These are phyloP conservation scores for Myodes glareolus DNA, from an alignment of 2,113 vertebrate species.

Conservation along the genomic window DNA sequence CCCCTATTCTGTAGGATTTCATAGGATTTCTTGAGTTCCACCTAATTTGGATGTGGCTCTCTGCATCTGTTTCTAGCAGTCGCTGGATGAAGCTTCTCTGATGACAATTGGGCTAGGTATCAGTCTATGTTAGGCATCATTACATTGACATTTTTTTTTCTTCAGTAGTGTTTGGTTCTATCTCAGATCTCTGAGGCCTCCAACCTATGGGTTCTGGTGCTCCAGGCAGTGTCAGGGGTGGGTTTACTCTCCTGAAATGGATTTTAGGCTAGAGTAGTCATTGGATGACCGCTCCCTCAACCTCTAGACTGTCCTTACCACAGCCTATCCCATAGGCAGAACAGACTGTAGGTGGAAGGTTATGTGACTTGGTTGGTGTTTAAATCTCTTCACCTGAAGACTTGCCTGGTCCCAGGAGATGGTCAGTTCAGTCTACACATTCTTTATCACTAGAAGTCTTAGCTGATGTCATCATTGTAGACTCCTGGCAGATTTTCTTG, in stretches of 20 bases:
- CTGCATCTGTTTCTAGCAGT: not conserved
- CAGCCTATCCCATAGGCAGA: not conserved
- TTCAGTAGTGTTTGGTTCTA: not conserved
- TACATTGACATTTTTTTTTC: not conserved
- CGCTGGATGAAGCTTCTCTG: not conserved
- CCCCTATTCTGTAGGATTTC: not conserved
- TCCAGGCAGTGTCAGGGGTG: too few species aligned
- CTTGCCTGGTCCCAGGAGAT: not conserved
- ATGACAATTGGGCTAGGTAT: not conserved
- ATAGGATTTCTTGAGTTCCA: not conserved
- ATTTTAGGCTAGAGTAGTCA: not conserved
- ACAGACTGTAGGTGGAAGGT: not conserved
- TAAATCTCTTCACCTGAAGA: not conserved
- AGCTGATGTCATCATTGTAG: not conserved
- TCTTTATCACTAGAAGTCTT: not conserved
- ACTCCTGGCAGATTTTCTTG: not conserved
- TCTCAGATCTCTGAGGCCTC: not conserved
- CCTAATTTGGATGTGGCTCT: not conserved
- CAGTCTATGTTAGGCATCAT: not conserved
- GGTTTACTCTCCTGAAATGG: not conserved
- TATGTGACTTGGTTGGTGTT: not conserved
- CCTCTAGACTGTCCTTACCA: not conserved
- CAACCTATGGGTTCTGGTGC: not conserved
- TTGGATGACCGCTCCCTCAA: not conserved
- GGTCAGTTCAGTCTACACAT: too few species aligned